Conservation (phyloP, 2,113 vertebrate species). For the Boulengeromyrus knoepffleri region DNA sequence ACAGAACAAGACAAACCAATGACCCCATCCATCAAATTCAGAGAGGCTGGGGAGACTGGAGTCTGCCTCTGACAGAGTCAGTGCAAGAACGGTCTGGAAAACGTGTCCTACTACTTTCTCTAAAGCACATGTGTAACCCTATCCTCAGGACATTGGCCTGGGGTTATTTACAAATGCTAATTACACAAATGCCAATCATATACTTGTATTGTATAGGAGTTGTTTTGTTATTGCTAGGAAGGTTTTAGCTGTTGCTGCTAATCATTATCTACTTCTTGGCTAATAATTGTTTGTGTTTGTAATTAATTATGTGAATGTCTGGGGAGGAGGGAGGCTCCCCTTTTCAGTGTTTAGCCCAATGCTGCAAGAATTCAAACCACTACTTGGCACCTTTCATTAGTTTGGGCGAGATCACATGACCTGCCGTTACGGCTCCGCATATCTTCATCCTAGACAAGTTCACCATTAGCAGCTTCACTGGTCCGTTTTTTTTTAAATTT, state of each 20-base stretch:
- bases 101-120: background rate
- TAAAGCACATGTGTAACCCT: background rate
- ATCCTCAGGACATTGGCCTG: background rate
- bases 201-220: constrained; percentile 40
- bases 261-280: constrained; percentile 39
- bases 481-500: constrained; percentile 11
- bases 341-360: constrained; percentile 14
- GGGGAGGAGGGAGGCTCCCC: background rate
- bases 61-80: background rate
- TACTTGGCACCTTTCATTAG: background rate
- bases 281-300: constrained; percentile 21
- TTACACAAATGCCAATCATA: background rate
- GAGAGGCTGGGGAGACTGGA: background rate
- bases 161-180: background rate
- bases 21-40: background rate
- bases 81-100: background rate
- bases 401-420: background rate
- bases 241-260: constrained; percentile 64
- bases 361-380: background rate
- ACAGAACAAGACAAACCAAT: background rate
- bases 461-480: constrained; percentile 28
- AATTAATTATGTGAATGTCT: constrained; percentile 23
- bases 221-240: constrained; percentile 39
- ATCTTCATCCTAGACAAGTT: constrained; percentile 22
- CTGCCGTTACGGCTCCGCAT: background rate